These are phyloP conservation scores for Ispidina picta DNA, from an alignment of 2,797 vertebrate genomes.

Conservation along the genomic window DNA sequence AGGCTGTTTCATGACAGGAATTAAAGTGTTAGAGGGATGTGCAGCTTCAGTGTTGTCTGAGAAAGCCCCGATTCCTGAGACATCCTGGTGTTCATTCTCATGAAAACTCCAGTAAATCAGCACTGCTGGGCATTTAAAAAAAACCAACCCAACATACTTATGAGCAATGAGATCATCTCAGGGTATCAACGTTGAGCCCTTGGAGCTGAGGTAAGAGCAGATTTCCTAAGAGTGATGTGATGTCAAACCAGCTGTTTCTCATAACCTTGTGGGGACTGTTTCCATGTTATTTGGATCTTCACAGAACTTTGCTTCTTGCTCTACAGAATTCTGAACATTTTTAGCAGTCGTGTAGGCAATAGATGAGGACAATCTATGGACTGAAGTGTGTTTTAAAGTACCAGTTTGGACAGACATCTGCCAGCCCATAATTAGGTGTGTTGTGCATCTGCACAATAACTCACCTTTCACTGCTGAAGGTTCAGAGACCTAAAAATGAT, in stretches of 20 bases:
- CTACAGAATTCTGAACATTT: not conserved
- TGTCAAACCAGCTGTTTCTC: not conserved
- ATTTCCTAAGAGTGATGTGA: not conserved
- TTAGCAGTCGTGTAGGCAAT: not conserved
- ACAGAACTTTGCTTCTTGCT: accelerated
- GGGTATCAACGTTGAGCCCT: not conserved
- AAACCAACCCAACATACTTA: not conserved
- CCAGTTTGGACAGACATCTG: not conserved
- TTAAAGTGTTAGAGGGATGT: not conserved
- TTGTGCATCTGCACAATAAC: not conserved
- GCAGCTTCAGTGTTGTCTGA: constrained; percentile 43
- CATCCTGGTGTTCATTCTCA: constrained; percentile 31
- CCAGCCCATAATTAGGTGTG: not conserved
- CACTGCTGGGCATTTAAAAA: not conserved
- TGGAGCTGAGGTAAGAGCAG: not conserved
- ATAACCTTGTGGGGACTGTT: not conserved
- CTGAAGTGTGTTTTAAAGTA: not conserved
- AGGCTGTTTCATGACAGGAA: not conserved
- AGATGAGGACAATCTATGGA: not conserved
- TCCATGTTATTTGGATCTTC: accelerated
- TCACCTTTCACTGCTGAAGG: not conserved
- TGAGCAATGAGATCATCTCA: not conserved
- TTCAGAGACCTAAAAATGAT: not conserved
- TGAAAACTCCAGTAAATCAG: constrained; percentile 12
- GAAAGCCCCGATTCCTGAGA: constrained; percentile 13